Evolutionary conservation across 2,888 invertebrate species (phyloP).

Genomic region (Ophioninae sp.): DNA sequence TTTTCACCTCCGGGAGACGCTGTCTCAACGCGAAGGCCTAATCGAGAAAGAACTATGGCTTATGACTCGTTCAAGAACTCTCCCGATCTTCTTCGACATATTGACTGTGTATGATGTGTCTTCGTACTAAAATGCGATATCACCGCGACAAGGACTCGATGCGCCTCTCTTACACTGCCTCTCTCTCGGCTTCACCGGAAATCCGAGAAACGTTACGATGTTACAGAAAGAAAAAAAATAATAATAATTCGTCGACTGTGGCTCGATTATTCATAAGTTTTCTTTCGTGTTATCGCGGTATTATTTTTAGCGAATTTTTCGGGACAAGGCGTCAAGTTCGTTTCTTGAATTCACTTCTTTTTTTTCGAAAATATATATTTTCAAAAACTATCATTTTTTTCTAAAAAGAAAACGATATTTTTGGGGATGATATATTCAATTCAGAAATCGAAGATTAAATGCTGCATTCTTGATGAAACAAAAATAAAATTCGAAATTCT

Average conservation of each 20-base stretch:
- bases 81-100: slow-evolving; percentile 62
- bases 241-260: background rate
- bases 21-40: background rate
- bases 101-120: slow-evolving; percentile 56
- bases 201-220: background rate
- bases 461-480: too few species aligned
- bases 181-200: slow-evolving; percentile 12
- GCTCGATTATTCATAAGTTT: background rate
- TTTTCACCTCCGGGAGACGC: slow-evolving; percentile 1
- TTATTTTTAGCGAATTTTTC: too few species aligned
- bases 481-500: too few species aligned
- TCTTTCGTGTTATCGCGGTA: too few species aligned
- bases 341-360: too few species aligned
- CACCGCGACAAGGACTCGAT: slow-evolving; percentile 6
- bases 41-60: slow-evolving; percentile 37
- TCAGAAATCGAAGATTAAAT: too few species aligned
- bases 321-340: too few species aligned
- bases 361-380: too few species aligned
- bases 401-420: too few species aligned
- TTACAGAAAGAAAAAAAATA: background rate
- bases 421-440: too few species aligned
- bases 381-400: too few species aligned
- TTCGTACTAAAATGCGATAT: slow-evolving; percentile 8
- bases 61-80: slow-evolving; percentile 56
- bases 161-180: slow-evolving; percentile 30